Evolutionary conservation across 2,797 vertebrate genomes (phyloP).

Genomic region (Philypnodon macrostomus): DNA sequence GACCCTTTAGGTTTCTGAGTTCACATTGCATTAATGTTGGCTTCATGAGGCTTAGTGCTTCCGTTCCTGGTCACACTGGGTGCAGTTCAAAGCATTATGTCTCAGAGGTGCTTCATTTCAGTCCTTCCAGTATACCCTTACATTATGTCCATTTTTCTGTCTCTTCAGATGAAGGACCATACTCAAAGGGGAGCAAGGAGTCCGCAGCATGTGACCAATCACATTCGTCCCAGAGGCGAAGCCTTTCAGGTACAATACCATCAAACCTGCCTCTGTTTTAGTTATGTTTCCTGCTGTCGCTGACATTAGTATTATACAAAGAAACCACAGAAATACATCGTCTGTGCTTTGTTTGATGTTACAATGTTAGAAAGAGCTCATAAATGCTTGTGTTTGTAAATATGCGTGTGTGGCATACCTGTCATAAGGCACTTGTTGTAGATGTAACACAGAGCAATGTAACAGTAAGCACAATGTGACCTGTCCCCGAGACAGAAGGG

Average conservation of each 20-base stretch:
- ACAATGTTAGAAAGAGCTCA: slow-evolving; percentile 23
- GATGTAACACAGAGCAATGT: slow-evolving; percentile 28
- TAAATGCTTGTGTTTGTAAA: slow-evolving; percentile 60
- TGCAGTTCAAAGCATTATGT: slow-evolving; percentile 38
- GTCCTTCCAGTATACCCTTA: slow-evolving; percentile 26
- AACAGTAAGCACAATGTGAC: slow-evolving; percentile 54
- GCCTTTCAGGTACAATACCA: slow-evolving; percentile 87
- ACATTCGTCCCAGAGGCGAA: slow-evolving; percentile 86
- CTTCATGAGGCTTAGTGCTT: slow-evolving; percentile 18
- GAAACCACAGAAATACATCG: slow-evolving; percentile 9
- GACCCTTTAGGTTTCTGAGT: slow-evolving; percentile 18
- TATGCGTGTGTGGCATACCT: slow-evolving; percentile 54
- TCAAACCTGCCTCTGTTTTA: slow-evolving; percentile 23
- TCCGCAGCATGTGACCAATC: slow-evolving; percentile 76
- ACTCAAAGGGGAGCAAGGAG: slow-evolving; percentile 90
- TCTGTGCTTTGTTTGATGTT: slow-evolving; percentile 31
- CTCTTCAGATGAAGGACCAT: slow-evolving; percentile 90
- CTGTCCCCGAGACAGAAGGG: slow-evolving; percentile 53
- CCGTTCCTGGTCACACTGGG: slow-evolving; percentile 20
- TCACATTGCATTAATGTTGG: slow-evolving; percentile 21
- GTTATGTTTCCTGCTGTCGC: slow-evolving; percentile 23
- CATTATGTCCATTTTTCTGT: slow-evolving; percentile 34
- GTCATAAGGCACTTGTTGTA: slow-evolving; percentile 50
- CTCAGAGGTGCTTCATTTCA: slow-evolving; percentile 29
- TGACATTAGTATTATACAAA: slow-evolving; percentile 1